Evolutionary conservation across 2,888 invertebrate genomes (phyloP).

Genomic region (Pomacea canaliculata): DNA sequence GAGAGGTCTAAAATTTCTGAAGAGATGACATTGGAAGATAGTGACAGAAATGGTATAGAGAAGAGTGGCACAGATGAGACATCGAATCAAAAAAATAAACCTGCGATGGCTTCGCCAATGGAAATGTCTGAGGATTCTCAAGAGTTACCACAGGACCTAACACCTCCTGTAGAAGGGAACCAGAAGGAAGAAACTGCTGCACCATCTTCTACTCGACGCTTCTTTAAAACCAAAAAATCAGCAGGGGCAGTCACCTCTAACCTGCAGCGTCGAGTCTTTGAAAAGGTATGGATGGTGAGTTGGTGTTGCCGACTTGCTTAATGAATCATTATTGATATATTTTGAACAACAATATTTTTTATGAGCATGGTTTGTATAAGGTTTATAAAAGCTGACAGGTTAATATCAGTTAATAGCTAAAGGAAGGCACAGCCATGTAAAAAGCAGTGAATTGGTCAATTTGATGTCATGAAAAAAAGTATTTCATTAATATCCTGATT

Average conservation of each 20-base stretch:
- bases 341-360: no score
- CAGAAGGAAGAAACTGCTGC: constrained; percentile 39
- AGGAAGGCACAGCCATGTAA: no score
- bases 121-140: constrained; percentile 29
- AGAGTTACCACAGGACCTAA: constrained; percentile 18
- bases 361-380: no score
- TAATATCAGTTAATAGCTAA: not conserved
- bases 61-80: not conserved
- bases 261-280: constrained; percentile 32
- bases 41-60: not conserved
- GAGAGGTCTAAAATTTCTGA: constrained; percentile 21
- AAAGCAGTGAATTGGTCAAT: no score
- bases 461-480: no score
- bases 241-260: constrained; percentile 16
- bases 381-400: no score
- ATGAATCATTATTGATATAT: no score
- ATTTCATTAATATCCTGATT: no score
- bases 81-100: not conserved
- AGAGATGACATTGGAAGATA: constrained; percentile 11
- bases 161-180: constrained; percentile 32
- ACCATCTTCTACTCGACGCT: constrained; percentile 35
- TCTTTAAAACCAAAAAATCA: constrained; percentile 56
- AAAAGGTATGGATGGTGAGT: constrained; percentile 43
- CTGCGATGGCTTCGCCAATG: constrained; percentile 16
- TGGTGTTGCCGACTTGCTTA: no score